Evolutionary conservation across 2,888 invertebrate species (phyloP).

Genomic region (Argynnis bischoffii): DNA sequence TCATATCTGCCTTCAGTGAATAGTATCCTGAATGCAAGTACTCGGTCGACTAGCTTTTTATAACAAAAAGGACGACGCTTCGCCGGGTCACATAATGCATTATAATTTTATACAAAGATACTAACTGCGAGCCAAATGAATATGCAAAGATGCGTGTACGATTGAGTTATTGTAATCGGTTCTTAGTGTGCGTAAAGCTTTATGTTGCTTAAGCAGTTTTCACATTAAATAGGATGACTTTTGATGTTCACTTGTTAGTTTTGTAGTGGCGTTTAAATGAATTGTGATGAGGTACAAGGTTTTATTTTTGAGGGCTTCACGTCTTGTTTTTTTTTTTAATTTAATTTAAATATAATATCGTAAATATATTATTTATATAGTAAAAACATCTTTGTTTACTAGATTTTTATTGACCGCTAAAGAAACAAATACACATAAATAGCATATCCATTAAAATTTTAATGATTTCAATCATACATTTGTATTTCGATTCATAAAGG

Average conservation of each 20-base stretch:
- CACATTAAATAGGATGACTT: slow-evolving; percentile 39
- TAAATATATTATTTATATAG: too few species aligned
- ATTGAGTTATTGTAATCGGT: slow-evolving; percentile 77
- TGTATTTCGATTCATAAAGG: slow-evolving; percentile 29
- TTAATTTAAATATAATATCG: too few species aligned
- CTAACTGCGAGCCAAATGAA: slow-evolving; percentile 77
- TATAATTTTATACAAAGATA: slow-evolving; percentile 83
- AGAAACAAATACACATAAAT: background rate
- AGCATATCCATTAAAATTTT: too few species aligned
- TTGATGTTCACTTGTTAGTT: slow-evolving; percentile 27
- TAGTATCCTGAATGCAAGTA: background rate
- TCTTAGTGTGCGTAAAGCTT: slow-evolving; percentile 54
- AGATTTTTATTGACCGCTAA: too few species aligned
- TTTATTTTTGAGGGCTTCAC: slow-evolving; percentile 1
- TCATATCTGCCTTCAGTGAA: slow-evolving; percentile 2
- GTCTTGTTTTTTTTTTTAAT: background rate
- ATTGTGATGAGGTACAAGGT: slow-evolving; percentile 2
- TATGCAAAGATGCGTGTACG: slow-evolving; percentile 75
- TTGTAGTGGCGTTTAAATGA: slow-evolving; percentile 1
- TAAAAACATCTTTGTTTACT: background rate
- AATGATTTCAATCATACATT: slow-evolving; percentile 1
- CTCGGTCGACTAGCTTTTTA: slow-evolving; percentile 27
- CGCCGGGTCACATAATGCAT: slow-evolving; percentile 76
- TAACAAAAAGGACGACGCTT: slow-evolving; percentile 40
- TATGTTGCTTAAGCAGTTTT: slow-evolving; percentile 37